Conservation (phyloP, 2,888 invertebrate genomes). For the Heteropelma amictum region DNA sequence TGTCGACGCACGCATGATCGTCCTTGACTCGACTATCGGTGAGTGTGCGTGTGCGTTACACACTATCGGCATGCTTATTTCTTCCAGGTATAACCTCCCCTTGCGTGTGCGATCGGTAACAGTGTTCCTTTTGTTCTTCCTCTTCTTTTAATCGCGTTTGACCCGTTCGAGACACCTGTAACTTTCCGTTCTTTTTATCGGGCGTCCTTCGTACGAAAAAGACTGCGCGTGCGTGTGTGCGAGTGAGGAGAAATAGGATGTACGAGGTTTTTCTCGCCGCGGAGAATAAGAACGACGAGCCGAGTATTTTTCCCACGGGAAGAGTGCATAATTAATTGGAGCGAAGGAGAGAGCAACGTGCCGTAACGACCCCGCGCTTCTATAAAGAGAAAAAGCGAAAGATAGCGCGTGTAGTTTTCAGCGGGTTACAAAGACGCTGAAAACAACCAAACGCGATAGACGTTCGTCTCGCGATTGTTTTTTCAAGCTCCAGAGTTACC, state of each 20-base stretch:
- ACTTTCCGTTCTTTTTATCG: too few relatives aligned
- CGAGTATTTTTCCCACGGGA: constrained; percentile 68
- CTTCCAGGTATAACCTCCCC: neutral
- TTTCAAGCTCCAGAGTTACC: constrained; percentile 18
- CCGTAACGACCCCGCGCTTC: constrained; percentile 53
- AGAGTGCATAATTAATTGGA: constrained; percentile 65
- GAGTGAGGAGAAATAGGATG: neutral
- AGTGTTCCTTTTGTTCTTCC: too few relatives aligned
- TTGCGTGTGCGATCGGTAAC: too few relatives aligned
- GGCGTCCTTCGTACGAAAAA: too few relatives aligned
- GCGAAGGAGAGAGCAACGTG: constrained; percentile 48
- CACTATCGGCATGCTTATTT: neutral
- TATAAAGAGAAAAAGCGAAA: too few relatives aligned
- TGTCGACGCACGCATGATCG: constrained; percentile 50
- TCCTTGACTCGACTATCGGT: constrained; percentile 72
- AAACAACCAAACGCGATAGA: constrained; percentile 19
- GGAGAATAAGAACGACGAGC: neutral
- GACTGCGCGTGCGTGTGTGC: too few relatives aligned
- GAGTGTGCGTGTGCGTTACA: constrained; percentile 60
- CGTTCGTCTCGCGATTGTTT: constrained; percentile 28
- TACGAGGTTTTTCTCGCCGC: too few relatives aligned
- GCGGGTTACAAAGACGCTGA: neutral
- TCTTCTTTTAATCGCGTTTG: too few relatives aligned
- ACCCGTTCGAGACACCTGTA: too few relatives aligned
- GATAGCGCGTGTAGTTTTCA: too few relatives aligned